These are phyloP conservation scores for Actenoides lindsayi DNA, from an alignment of 2,113 vertebrate genomes.

Conservation along the genomic window DNA sequence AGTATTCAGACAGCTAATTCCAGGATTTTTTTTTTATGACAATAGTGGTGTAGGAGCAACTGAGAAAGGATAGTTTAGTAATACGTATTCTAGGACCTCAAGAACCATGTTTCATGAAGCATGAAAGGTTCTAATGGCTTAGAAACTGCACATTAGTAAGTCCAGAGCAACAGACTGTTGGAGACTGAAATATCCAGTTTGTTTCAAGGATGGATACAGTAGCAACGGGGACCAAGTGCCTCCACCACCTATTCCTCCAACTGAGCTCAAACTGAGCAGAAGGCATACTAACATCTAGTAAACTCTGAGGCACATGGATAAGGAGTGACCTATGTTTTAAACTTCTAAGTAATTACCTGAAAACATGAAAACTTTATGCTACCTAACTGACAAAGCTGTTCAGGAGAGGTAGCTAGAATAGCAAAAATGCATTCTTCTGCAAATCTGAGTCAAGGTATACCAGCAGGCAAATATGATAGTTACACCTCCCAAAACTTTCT, in stretches of 20 bases:
- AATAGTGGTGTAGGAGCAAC: background rate
- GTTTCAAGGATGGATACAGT: too few relatives aligned
- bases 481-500: background rate
- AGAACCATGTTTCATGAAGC: too few relatives aligned
- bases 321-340: background rate
- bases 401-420: background rate
- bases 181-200: too few relatives aligned
- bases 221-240: too few relatives aligned
- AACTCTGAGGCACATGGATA: background rate
- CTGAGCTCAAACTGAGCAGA: too few relatives aligned
- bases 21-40: background rate
- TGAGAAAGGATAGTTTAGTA: background rate
- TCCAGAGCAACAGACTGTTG: too few relatives aligned
- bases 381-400: background rate
- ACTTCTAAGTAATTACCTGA: background rate
- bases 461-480: background rate
- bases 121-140: too few relatives aligned
- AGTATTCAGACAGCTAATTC: background rate
- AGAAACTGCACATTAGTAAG: too few relatives aligned
- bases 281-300: background rate
- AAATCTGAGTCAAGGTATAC: background rate
- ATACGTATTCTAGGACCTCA: too few relatives aligned
- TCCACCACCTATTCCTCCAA: too few relatives aligned
- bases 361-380: background rate
- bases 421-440: background rate